Conservation (phyloP, 2,888 invertebrate species). For the Opisthograptis luteolata region DNA sequence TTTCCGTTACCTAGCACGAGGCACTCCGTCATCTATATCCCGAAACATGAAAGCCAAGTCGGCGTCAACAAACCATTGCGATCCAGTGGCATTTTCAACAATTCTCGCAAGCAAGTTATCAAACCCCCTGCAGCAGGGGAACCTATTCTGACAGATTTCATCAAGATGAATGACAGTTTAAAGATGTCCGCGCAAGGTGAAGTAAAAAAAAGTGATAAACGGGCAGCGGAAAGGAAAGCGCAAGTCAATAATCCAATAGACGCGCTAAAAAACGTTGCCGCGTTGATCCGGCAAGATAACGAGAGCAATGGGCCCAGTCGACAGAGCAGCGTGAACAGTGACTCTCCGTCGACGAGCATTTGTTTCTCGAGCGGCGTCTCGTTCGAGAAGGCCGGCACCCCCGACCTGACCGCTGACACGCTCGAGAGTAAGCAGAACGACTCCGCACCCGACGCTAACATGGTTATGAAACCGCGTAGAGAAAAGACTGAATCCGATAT, state of each 20-base stretch:
- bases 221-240: constrained; percentile 55
- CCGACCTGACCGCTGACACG: constrained; percentile 69
- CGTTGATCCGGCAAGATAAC: constrained; percentile 71
- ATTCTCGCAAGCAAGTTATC: constrained; percentile 85
- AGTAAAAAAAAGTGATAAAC: constrained; percentile 64
- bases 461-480: constrained; percentile 87
- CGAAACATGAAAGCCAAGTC: constrained; percentile 80
- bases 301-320: constrained; percentile 66
- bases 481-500: constrained; percentile 96
- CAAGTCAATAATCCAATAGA: constrained; percentile 68
- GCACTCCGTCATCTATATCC: constrained; percentile 89
- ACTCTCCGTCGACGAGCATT: constrained; percentile 75
- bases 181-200: constrained; percentile 75
- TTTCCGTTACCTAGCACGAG: constrained; percentile 89
- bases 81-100: constrained; percentile 88
- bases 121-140: constrained; percentile 83
- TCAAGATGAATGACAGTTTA: constrained; percentile 82
- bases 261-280: constrained; percentile 74
- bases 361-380: constrained; percentile 65
- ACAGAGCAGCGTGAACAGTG: constrained; percentile 73
- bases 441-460: constrained; percentile 55
- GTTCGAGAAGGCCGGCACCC: constrained; percentile 67
- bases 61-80: constrained; percentile 81
- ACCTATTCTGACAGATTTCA: constrained; percentile 89
- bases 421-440: constrained; percentile 55